Percentiles rank a stretch among this genome's conserved stretches.
These are phyloP conservation scores for Maniola jurtina DNA, from an alignment of 1,140 invertebrate species.

Conservation along the genomic window DNA sequence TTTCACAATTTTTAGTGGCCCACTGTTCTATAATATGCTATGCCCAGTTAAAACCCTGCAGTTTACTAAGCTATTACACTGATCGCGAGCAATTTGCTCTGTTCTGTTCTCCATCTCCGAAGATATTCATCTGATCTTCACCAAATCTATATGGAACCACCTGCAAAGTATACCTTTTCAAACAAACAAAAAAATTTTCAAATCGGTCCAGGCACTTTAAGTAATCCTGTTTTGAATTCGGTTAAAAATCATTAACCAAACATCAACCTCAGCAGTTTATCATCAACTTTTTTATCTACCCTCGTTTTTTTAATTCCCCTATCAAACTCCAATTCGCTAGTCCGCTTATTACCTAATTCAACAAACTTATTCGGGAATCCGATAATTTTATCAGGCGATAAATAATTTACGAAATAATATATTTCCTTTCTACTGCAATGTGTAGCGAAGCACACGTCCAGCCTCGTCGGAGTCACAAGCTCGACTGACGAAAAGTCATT, in stretches of 20 bases:
- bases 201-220: no score
- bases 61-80: no score
- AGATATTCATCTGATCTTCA: no score
- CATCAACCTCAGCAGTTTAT: constrained; percentile 2
- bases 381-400: constrained; percentile 39
- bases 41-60: no score
- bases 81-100: no score
- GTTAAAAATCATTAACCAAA: constrained; percentile 1
- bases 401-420: constrained; percentile 49
- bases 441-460: constrained; percentile 82
- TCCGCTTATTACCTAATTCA: constrained; percentile 1
- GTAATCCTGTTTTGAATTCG: no score
- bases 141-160: no score
- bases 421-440: constrained; percentile 80
- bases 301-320: neutral
- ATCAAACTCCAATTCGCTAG: neutral
- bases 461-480: constrained; percentile 43
- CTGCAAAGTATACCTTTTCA: no score
- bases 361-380: constrained; percentile 43
- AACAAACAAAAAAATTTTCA: no score
- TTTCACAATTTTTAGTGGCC: no score
- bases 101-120: no score
- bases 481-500: constrained; percentile 45
- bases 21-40: no score
- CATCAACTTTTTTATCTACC: constrained; percentile 16